These are phyloP conservation scores for Hydractinia echinata DNA, from an alignment of 30 jellyfish, hydroid and myxozoan species.

Conservation along the genomic window DNA sequence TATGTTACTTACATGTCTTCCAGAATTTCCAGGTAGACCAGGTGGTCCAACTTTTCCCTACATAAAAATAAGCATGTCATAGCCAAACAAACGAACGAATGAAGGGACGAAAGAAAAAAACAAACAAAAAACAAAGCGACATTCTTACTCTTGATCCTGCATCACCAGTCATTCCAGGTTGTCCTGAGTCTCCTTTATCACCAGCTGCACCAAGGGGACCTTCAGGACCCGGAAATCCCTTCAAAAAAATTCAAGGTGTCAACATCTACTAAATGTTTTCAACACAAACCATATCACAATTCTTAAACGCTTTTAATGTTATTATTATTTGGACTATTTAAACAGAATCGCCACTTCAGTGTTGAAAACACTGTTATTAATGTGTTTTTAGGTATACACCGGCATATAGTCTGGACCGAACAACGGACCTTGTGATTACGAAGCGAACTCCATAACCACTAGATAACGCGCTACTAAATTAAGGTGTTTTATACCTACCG, in stretches of 20 bases:
- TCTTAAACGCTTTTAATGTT: no score
- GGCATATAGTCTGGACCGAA: no score
- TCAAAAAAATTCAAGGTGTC: background rate
- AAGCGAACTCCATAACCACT: no score
- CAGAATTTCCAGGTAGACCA: slow-evolving; percentile 87
- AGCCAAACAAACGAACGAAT: background rate
- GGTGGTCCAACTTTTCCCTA: slow-evolving; percentile 91
- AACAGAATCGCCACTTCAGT: no score
- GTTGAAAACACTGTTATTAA: no score
- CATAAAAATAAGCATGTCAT: background rate
- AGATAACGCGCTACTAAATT: no score
- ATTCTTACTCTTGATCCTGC: slow-evolving; percentile 67
- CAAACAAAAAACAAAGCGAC: background rate
- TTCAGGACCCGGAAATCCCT: slow-evolving; percentile 98
- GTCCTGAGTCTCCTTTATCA: slow-evolving; percentile 69
- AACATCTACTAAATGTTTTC: no score
- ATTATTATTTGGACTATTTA: no score
- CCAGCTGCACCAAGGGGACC: slow-evolving; percentile 96
- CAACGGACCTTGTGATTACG: no score
- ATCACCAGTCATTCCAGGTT: slow-evolving; percentile 56
- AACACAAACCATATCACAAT: no score
- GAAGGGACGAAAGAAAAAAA: background rate
- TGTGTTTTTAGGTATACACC: no score
- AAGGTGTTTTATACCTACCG: slow-evolving; percentile 48
- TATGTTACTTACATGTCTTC: slow-evolving; percentile 75